These are phyloP conservation scores for Lordiphosa andalusiaca DNA, from an alignment of 2,888 invertebrate genomes.

Conservation along the genomic window DNA sequence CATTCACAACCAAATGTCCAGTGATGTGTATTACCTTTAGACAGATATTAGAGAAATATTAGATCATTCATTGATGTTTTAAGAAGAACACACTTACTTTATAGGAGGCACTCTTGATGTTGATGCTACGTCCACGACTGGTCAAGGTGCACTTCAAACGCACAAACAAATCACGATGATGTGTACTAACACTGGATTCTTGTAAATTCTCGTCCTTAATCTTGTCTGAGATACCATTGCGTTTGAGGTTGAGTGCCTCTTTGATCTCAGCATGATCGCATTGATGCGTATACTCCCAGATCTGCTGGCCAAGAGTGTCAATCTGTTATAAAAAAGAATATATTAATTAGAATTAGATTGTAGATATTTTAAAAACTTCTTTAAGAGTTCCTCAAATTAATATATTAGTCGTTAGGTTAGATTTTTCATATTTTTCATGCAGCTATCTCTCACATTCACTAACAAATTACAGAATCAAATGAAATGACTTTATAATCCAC, in stretches of 20 bases:
- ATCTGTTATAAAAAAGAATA: conserved; percentile 84
- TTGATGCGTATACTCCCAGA: conserved; percentile 96
- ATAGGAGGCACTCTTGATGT: conserved; percentile 96
- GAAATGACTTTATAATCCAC: too few relatives aligned
- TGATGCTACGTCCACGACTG: conserved; percentile 96
- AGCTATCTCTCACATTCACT: too few relatives aligned
- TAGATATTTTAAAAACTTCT: neutral
- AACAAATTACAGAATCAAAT: too few relatives aligned
- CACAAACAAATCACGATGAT: conserved; percentile 79
- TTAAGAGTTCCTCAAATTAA: too few relatives aligned
- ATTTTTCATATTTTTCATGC: too few relatives aligned
- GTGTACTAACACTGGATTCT: conserved; percentile 71
- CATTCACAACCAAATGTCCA: conserved; percentile 87
- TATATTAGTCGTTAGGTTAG: too few relatives aligned
- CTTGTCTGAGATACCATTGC: conserved; percentile 68
- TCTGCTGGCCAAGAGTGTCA: conserved; percentile 96
- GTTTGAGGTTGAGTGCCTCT: conserved; percentile 82
- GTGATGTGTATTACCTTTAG: conserved; percentile 92
- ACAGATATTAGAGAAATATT: neutral
- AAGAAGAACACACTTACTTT: conserved; percentile 84
- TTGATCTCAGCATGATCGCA: conserved; percentile 96
- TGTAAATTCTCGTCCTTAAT: conserved; percentile 73
- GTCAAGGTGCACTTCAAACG: conserved; percentile 96
- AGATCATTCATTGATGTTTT: neutral
- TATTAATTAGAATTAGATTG: neutral